Evolutionary conservation across 2,888 invertebrate species (phyloP).

Genomic region (Cryptosula pallasiana): DNA sequence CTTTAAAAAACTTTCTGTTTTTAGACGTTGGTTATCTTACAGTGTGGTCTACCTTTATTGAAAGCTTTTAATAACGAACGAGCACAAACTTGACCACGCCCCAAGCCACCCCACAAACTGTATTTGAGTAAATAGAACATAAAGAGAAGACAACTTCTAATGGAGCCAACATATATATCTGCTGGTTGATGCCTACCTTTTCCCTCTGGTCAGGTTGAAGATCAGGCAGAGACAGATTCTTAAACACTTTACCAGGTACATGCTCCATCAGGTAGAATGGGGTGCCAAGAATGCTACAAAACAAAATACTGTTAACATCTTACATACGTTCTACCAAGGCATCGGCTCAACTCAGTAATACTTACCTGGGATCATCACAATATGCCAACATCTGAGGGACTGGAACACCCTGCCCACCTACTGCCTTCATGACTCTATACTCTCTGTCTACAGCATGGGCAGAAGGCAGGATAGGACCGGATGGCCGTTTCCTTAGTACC

Average conservation of each 20-base stretch:
- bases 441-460: conserved; percentile 56
- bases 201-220: conserved; percentile 40
- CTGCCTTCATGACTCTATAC: conserved; percentile 51
- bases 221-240: conserved; percentile 43
- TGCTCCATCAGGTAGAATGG: conserved; percentile 56
- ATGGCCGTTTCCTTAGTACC: conserved; percentile 56
- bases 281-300: conserved; percentile 52
- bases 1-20: too few species aligned
- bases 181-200: background rate
- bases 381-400: conserved; percentile 49
- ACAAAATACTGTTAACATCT: too few species aligned
- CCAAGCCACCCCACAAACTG: too few species aligned
- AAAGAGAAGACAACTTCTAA: too few species aligned
- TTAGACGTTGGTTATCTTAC: too few species aligned
- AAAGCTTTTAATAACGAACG: too few species aligned
- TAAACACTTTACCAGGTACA: conserved; percentile 49
- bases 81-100: too few species aligned
- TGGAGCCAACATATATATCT: too few species aligned
- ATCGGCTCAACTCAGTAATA: too few species aligned
- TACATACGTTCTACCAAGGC: too few species aligned
- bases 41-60: too few species aligned
- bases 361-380: conserved; percentile 43
- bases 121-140: too few species aligned
- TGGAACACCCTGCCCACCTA: conserved; percentile 48
- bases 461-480: conserved; percentile 53